phyloP scores from a whole-genome alignment of 2,888 invertebrate species.

The Melanotus villosus region DNA sequence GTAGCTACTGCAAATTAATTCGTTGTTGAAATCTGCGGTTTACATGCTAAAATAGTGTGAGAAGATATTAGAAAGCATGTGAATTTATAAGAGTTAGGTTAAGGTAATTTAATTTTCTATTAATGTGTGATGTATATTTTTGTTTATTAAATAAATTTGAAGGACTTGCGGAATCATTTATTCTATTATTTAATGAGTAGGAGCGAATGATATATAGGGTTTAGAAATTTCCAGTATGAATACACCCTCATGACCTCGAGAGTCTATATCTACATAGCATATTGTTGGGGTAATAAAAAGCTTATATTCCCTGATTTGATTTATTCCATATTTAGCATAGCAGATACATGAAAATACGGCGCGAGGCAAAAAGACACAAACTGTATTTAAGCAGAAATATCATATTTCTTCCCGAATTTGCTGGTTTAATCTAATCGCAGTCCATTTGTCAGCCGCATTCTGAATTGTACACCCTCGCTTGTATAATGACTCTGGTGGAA shows the following conservation, averaged over 20 bases:
- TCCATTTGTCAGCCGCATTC: constrained; percentile 50
- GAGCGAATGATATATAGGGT: constrained; percentile 5
- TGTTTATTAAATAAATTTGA: no score
- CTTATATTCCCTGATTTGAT: constrained; percentile 13
- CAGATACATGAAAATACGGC: constrained; percentile 5
- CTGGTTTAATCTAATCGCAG: constrained; percentile 49
- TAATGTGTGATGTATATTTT: no score
- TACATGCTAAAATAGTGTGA: no score
- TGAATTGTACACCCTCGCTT: constrained; percentile 47
- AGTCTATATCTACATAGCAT: constrained; percentile 7
- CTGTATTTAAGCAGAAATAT: constrained; percentile 34
- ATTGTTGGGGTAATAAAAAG: constrained; percentile 6
- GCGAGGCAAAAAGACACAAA: constrained; percentile 27
- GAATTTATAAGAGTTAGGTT: no score
- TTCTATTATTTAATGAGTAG: constrained; percentile 6
- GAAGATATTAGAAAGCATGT: no score
- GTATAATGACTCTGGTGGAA: constrained; percentile 44
- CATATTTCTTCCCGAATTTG: constrained; percentile 47
- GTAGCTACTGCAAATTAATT: no score
- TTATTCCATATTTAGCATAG: constrained; percentile 16
- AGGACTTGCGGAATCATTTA: no score
- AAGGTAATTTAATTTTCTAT: no score
- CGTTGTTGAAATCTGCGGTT: no score
- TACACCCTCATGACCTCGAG: neutral
- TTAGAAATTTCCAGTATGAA: neutral